Percentiles rank a stretch among this genome's conserved stretches.
These are phyloP conservation scores for Sisyra terminalis DNA, from an alignment of 2,888 invertebrate genomes.

Conservation along the genomic window DNA sequence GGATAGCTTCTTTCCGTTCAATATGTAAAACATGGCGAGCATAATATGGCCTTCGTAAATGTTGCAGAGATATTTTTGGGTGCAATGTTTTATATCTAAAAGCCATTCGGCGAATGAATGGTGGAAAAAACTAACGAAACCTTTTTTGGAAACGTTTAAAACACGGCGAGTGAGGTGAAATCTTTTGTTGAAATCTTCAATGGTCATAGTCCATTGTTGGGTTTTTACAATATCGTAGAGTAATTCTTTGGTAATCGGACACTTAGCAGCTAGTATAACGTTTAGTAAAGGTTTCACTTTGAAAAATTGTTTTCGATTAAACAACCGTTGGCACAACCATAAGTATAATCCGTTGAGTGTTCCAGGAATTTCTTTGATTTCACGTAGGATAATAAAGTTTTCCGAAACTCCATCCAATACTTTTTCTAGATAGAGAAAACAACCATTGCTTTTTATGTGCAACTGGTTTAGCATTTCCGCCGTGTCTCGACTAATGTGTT, in stretches of 20 bases:
- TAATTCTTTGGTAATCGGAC: constrained; percentile 67
- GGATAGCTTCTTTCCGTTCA: constrained; percentile 48
- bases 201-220: constrained; percentile 57
- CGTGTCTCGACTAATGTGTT: constrained; percentile 79
- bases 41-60: constrained; percentile 78
- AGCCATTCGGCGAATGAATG: constrained; percentile 93
- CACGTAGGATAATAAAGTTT: constrained; percentile 78
- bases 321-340: constrained; percentile 86
- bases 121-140: constrained; percentile 65
- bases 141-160: constrained; percentile 38
- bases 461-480: constrained; percentile 90
- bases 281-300: constrained; percentile 76
- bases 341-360: constrained; percentile 88
- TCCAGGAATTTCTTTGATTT: constrained; percentile 86
- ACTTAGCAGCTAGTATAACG: constrained; percentile 71
- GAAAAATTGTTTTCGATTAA: constrained; percentile 74
- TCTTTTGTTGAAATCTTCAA: constrained; percentile 66
- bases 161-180: constrained; percentile 53
- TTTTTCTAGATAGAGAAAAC: constrained; percentile 73
- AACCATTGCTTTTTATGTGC: constrained; percentile 91
- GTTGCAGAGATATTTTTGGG: constrained; percentile 81
- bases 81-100: constrained; percentile 94
- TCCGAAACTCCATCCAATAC: constrained; percentile 84
- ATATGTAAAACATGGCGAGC: constrained; percentile 66
- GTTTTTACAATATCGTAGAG: constrained; percentile 69